phyloP scores from a whole-genome alignment of 2,797 vertebrate species.

The Rhadinocentrus ornatus region DNA sequence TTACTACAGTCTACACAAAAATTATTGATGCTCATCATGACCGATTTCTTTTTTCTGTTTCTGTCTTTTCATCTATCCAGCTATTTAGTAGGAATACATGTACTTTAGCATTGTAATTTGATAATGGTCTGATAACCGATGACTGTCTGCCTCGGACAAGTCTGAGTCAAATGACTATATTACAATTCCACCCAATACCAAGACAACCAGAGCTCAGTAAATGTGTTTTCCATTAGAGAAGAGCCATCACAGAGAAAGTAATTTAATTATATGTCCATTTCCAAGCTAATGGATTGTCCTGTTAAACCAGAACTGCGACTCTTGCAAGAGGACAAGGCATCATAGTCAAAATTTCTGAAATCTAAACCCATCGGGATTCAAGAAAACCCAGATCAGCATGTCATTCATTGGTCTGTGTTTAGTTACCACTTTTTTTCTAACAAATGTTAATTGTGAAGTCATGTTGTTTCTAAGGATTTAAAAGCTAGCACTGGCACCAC shows the following conservation, averaged over 20 bases:
- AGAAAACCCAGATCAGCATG: neutral
- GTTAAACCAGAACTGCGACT: constrained; percentile 27
- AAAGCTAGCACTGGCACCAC: neutral
- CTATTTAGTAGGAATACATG: constrained; percentile 4
- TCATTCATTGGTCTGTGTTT: neutral
- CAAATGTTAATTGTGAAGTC: neutral
- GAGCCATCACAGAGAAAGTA: constrained; percentile 50
- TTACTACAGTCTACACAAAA: neutral
- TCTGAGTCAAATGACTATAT: constrained; percentile 43
- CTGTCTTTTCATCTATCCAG: neutral
- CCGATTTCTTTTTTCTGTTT: neutral
- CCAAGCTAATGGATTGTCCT: constrained; percentile 48
- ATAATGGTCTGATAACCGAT: constrained; percentile 6
- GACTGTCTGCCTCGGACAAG: constrained; percentile 24
- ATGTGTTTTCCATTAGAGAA: constrained; percentile 62
- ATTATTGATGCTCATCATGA: neutral
- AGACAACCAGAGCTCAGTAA: constrained; percentile 57
- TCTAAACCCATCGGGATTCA: neutral
- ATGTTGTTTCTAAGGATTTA: neutral
- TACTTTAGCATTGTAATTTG: constrained; percentile 4
- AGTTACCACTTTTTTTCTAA: neutral
- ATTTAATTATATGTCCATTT: constrained; percentile 69
- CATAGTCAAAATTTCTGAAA: neutral
- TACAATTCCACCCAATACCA: constrained; percentile 33
- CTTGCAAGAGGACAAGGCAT: constrained; percentile 22